Percentiles rank a stretch among this genome's conserved stretches.
These are phyloP conservation scores for Pungitius pungitius DNA, from an alignment of 2,113 vertebrate genomes.

Conservation along the genomic window DNA sequence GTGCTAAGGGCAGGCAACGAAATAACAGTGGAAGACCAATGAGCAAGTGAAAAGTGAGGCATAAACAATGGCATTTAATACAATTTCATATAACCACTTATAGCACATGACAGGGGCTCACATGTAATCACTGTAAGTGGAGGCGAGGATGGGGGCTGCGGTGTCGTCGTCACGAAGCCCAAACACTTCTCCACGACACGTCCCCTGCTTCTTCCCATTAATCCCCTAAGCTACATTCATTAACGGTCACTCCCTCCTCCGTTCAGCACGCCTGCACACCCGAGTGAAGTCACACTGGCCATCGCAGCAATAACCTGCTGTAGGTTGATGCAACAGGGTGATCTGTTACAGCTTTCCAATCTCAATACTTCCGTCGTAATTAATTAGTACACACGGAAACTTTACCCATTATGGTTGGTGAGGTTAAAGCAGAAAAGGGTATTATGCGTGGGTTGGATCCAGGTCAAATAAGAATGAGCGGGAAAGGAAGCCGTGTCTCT, in stretches of 20 bases:
- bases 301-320: conserved; percentile 69
- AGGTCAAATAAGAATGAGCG: conserved; percentile 14
- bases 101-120: conserved; percentile 81
- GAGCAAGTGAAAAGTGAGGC: conserved; percentile 76
- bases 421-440: conserved; percentile 35
- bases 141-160: conserved; percentile 65
- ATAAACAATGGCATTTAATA: conserved; percentile 83
- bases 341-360: conserved; percentile 54
- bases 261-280: conserved; percentile 47
- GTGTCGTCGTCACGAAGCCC: conserved; percentile 67
- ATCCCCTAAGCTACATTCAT: conserved; percentile 78
- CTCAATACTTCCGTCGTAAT: conserved; percentile 32
- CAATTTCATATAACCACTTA: conserved; percentile 80
- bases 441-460: conserved; percentile 28
- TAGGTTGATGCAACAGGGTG: conserved; percentile 50
- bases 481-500: conserved; percentile 15
- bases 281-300: conserved; percentile 46
- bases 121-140: conserved; percentile 83
- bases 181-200: conserved; percentile 77
- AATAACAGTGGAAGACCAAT: conserved; percentile 58
- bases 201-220: conserved; percentile 79
- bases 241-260: conserved; percentile 73
- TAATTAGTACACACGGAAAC: conserved; percentile 47
- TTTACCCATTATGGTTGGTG: conserved; percentile 16
- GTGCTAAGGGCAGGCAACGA: conserved; percentile 60